Evolutionary conservation across 2,888 invertebrate species (phyloP).

Genomic region (Xanthorhoe spadicearia): DNA sequence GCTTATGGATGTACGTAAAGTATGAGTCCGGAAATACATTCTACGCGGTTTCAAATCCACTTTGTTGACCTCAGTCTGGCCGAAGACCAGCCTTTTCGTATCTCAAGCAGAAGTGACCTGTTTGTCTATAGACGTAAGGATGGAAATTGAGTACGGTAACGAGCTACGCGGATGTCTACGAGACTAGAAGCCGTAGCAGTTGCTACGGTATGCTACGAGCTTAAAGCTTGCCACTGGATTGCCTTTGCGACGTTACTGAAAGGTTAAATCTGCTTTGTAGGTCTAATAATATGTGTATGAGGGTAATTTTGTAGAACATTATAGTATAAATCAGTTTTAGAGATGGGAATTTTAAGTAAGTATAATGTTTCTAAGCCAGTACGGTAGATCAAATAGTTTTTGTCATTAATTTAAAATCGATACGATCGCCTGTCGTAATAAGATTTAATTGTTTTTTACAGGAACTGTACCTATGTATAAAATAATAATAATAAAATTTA

Average conservation of each 20-base stretch:
- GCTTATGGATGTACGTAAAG: conserved; percentile 24
- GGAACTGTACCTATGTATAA: no score
- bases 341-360: neutral
- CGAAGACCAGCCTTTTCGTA: conserved; percentile 15
- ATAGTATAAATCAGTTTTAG: neutral
- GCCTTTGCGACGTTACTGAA: conserved; percentile 27
- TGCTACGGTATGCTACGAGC: conserved; percentile 53
- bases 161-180: conserved; percentile 34
- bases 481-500: no score
- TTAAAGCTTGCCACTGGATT: conserved; percentile 33
- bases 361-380: no score
- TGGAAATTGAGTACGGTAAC: conserved; percentile 28
- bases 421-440: no score
- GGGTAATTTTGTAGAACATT: neutral
- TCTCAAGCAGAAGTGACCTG: conserved; percentile 36
- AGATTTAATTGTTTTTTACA: no score
- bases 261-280: conserved; percentile 21
- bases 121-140: conserved; percentile 26
- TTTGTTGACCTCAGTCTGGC: conserved; percentile 52
- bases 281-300: neutral
- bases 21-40: conserved; percentile 62
- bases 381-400: no score
- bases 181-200: conserved; percentile 33
- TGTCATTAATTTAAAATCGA: no score
- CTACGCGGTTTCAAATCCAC: conserved; percentile 67